phyloP scores from a whole-genome alignment of 2,888 invertebrate species.

The Elysia crispata region DNA sequence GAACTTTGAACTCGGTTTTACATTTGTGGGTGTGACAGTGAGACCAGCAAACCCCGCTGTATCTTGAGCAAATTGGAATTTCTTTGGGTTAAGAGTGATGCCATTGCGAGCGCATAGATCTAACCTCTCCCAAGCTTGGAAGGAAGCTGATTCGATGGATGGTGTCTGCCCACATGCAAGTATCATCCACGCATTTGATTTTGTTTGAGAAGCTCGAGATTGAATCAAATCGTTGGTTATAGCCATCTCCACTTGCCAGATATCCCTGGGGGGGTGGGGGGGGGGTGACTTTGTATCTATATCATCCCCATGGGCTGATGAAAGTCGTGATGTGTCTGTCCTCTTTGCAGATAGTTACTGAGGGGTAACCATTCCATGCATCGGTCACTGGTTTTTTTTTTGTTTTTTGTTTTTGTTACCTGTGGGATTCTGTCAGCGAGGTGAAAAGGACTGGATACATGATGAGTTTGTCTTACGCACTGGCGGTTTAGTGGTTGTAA shows the following conservation, averaged over 20 bases:
- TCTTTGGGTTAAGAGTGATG: constrained; percentile 60
- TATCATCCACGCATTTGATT: constrained; percentile 55
- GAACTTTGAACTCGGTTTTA: constrained; percentile 54
- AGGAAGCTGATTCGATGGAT: background rate
- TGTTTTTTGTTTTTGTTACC: too few relatives aligned
- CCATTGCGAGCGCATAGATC: constrained; percentile 57
- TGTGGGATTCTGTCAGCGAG: background rate
- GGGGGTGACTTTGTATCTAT: background rate
- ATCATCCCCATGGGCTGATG: background rate
- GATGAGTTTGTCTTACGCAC: background rate
- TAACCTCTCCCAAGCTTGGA: constrained; percentile 54
- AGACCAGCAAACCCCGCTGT: constrained; percentile 60
- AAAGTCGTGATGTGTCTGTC: constrained; percentile 34
- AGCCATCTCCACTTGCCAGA: background rate
- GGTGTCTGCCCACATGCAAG: constrained; percentile 38
- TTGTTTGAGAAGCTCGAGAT: constrained; percentile 59
- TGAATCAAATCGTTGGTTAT: constrained; percentile 54
- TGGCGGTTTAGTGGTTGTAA: background rate
- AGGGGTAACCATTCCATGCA: background rate
- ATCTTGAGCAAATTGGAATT: constrained; percentile 57
- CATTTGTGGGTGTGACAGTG: constrained; percentile 51
- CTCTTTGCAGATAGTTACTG: background rate
- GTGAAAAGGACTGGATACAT: background rate
- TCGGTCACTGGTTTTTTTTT: constrained; percentile 29
- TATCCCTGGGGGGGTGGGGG: background rate